Conservation (phyloP, 2,888 invertebrate species). For the Danaus chrysippus region DNA sequence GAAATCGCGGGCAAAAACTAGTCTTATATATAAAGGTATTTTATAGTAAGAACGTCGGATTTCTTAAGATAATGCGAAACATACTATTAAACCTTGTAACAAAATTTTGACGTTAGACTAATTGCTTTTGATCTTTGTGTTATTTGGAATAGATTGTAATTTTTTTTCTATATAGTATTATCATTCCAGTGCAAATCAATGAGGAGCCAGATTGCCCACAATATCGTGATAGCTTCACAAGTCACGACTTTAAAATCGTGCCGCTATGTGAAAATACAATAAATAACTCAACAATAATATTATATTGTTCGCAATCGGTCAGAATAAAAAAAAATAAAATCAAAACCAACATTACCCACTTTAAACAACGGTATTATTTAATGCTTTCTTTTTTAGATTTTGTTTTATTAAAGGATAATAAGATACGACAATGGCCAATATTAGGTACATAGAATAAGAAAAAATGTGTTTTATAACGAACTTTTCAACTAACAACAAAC, state of each 20-base stretch:
- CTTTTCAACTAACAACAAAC: no score
- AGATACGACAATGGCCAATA: no score
- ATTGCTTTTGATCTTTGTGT: no score
- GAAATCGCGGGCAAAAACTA: not conserved
- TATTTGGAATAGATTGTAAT: no score
- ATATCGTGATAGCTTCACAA: constrained; percentile 33
- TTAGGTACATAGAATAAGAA: no score
- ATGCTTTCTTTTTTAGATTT: no score
- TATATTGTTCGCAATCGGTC: constrained; percentile 29
- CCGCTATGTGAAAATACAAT: constrained; percentile 49
- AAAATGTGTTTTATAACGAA: no score
- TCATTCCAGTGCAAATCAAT: constrained; percentile 20
- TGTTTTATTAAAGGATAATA: no score
- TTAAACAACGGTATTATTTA: no score
- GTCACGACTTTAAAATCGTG: constrained; percentile 63
- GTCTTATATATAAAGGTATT: not conserved
- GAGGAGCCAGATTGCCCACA: constrained; percentile 35
- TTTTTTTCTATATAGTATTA: constrained; percentile 7
- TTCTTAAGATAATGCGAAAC: not conserved
- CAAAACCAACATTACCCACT: not conserved
- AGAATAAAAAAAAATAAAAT: not conserved
- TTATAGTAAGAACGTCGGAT: not conserved
- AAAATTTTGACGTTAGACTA: no score
- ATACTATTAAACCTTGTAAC: no score
- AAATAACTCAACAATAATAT: constrained; percentile 42